Evolutionary conservation across 1,140 invertebrate genomes (phyloP), one percentile per base, ranked within the genome.

Genomic region (Parasteatoda tepidariorum): DNA sequence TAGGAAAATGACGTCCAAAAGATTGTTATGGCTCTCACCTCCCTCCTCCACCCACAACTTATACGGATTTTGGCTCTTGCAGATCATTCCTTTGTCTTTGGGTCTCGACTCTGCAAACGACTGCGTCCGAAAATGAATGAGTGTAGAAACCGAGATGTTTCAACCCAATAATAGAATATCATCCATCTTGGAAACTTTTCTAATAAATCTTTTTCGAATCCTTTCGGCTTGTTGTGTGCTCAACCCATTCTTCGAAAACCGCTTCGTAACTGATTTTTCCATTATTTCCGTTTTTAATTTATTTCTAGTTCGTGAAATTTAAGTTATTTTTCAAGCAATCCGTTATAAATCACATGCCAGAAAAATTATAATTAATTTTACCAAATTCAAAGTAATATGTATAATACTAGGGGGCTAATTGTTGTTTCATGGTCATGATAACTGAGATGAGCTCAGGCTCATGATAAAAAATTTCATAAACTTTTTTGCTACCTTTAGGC

Each of bases 1-100:
- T 31, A 26, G 33, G 41, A 73, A 73, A 73, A 73, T 73, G 70
- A 73, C 70, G 70, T 55, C 70, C 57, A 61, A 59, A 73, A 73
- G 70, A 73, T 73, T 73, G 48, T 73, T 73, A 73, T 73, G 38
- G 9, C 9, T 48, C 38, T 48, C 38, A 18, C 38, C 9, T 13
- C 38, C 38, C 38, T 48, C 38, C n/a, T n/a, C 38, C 38, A 48
- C 38, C 38, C 38, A 48, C n/a, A n/a, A 13, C 18, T 48, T 48
- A 9, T 48, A 18, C 9, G 38, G 38, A 48, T 48, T 48, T 48
- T 48, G 38, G 9, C 38, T 48, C 18, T 48, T 48, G 38, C 38
- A 48, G 18, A 9, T 48, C 38, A 13, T n/a, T n/a, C n/a, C n/a
- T n/a, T n/a, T n/a, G n/a, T n/a, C n/a, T 48, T 48, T 6, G 62